These are phyloP conservation scores for Stercorarius parasiticus DNA, from an alignment of 2,113 vertebrate genomes.

Conservation along the genomic window DNA sequence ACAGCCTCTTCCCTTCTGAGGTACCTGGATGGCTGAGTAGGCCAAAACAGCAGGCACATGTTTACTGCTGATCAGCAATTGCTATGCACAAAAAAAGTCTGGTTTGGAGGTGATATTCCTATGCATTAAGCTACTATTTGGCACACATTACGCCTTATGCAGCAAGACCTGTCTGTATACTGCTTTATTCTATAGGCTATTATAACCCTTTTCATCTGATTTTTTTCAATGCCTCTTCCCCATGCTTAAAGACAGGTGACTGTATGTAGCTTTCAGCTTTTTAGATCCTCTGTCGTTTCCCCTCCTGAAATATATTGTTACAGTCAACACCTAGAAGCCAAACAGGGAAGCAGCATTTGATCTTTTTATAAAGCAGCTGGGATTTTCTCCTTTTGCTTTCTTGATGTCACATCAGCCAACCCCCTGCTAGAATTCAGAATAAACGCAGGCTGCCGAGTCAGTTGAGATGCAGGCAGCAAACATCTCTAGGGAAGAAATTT, in stretches of 20 bases:
- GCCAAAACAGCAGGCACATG: neutral
- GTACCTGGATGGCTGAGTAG: neutral
- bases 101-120: neutral
- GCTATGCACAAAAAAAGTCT: neutral
- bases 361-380: neutral
- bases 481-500: neutral
- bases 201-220: neutral
- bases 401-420: neutral
- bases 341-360: neutral
- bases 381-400: neutral
- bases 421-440: neutral
- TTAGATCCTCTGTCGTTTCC: neutral
- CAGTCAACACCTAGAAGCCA: neutral
- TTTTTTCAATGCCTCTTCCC: neutral
- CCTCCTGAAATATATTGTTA: neutral
- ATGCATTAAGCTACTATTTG: neutral
- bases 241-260: neutral
- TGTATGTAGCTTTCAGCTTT: neutral
- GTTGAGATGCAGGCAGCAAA: neutral
- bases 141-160: neutral
- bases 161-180: neutral
- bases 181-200: neutral
- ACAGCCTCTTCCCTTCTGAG: neutral
- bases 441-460: neutral
- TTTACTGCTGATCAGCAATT: neutral